These are phyloP conservation scores for Cettia cetti DNA, from an alignment of 2,113 vertebrate species.

Conservation along the genomic window DNA sequence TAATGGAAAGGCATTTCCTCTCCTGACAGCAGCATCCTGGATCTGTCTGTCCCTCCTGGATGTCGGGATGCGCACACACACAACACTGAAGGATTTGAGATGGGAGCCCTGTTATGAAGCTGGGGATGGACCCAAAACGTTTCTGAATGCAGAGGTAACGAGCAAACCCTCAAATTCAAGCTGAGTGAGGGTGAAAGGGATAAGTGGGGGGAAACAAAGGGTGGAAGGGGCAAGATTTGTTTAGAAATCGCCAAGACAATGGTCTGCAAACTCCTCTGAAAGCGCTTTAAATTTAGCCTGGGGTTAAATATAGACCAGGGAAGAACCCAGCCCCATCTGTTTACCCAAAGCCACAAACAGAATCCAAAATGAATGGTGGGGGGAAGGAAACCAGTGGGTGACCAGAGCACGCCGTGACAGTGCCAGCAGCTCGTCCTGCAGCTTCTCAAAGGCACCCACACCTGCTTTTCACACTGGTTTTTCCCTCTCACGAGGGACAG, in stretches of 20 bases:
- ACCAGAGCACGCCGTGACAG: neutral
- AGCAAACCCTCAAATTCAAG: neutral
- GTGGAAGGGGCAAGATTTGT: neutral
- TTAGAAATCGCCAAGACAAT: conserved; percentile 20
- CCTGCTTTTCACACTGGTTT: neutral
- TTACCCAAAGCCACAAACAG: neutral
- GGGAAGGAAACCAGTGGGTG: neutral
- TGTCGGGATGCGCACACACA: neutral
- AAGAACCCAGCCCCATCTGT: neutral
- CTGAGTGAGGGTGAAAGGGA: neutral
- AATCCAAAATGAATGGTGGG: neutral
- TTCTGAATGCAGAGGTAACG: neutral
- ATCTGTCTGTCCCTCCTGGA: neutral
- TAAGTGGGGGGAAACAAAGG: neutral
- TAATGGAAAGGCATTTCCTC: neutral
- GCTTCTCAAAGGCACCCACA: neutral
- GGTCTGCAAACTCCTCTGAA: neutral
- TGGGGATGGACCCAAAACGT: accelerated
- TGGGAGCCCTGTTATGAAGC: neutral
- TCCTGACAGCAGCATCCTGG: neutral
- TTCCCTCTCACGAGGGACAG: accelerated
- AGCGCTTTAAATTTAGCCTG: neutral
- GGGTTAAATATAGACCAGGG: conserved; percentile 28
- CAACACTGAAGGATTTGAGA: neutral
- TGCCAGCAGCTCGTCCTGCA: accelerated